Evolutionary conservation across 2,797 vertebrate species (phyloP), one percentile per base, ranked within the genome.

Genomic region (Enteromius radiatus): DNA sequence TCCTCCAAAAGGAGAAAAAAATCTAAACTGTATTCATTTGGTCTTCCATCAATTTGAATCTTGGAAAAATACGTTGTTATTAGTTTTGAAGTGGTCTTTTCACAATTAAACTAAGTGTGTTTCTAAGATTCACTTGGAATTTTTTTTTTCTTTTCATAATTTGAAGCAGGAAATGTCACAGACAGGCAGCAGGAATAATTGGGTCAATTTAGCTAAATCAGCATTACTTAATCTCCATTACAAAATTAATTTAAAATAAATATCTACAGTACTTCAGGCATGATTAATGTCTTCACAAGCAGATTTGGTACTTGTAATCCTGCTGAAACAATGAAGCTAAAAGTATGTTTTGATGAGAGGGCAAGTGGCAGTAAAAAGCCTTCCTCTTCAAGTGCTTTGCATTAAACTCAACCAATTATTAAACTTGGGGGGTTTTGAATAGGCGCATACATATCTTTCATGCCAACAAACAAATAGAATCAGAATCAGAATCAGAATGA

Each of bases 1-100:
- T 84, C 76, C 11, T 47, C 56, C n/a, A 71, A 41, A 78, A 64
- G 59, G 23, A 36, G 23, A 7, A 47, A 9, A 17, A 43, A 11
- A 49, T 9, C 41, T 4, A 5, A 8, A 8, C 15, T 17, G 15
- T 28, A 7, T 33, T 63, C 5, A 19, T 64, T 33, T 64, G 28
- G 15, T 28, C 9, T 21, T 74, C 43, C 52, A 45, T 28, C 74
- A 26, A 12, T 28, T 47, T n/a, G 5, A 6, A 77, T 49, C 59
- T 49, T n/a, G 54, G 14, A 75, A 41, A 26, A 59, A 59, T 14
- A 64, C 19, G 21, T 33, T 47, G 26, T 70, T 19, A 70, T 17
- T 45, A 31, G 61, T 17, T 9, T 33, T 54, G 7, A 26, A 75
- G 33, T 41, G n/a, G 33, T 17, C 14, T 56, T 59, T 75, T 14